Percentiles rank a stretch among this genome's conserved stretches.
Conservation (phyloP, 2,888 invertebrate species). For the Noctuana brunneofusca region DNA sequence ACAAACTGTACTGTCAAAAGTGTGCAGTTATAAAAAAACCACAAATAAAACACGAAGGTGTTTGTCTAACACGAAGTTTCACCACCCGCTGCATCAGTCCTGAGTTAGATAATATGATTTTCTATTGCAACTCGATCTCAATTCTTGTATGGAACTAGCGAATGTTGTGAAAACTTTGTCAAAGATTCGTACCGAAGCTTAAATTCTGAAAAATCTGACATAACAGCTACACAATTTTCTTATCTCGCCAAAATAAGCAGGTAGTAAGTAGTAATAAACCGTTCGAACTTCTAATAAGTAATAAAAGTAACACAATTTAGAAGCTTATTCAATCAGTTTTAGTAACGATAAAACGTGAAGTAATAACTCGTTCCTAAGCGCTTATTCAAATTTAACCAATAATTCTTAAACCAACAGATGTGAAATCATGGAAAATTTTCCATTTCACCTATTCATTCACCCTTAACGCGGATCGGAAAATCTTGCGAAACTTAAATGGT, state of each 20-base stretch:
- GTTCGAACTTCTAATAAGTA: background rate
- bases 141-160: background rate
- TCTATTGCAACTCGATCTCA: conserved; percentile 1
- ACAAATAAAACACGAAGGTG: background rate
- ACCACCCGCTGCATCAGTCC: background rate
- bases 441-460: conserved; percentile 22
- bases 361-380: conserved; percentile 8
- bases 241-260: no score
- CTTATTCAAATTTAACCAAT: conserved; percentile 12
- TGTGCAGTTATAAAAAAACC: background rate
- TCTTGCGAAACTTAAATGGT: conserved; percentile 38
- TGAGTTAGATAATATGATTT: background rate
- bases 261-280: no score
- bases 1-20: background rate
- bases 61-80: background rate
- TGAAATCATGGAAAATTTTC: conserved; percentile 10
- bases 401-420: conserved; percentile 20
- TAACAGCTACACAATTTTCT: no score
- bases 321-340: background rate
- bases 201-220: no score
- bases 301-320: background rate
- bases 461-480: conserved; percentile 34
- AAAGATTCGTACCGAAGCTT: no score
- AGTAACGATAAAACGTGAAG: background rate
- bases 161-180: background rate